Evolutionary conservation across 2,113 vertebrate genomes (phyloP).

Genomic region (Pituophis catenifer): DNA sequence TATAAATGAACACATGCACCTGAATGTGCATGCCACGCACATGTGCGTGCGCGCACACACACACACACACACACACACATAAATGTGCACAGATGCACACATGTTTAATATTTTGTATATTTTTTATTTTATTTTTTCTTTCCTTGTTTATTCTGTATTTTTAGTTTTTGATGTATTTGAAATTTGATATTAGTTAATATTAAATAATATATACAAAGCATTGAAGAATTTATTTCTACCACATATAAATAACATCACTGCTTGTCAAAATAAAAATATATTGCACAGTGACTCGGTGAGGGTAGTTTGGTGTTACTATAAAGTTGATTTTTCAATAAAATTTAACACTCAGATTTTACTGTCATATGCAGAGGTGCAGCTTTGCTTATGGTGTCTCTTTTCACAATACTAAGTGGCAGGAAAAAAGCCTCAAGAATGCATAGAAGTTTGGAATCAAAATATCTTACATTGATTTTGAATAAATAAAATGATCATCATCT

Average conservation of each 20-base stretch:
- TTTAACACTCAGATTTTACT: background rate
- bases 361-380: background rate
- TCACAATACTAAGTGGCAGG: background rate
- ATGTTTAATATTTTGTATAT: background rate
- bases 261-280: background rate
- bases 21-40: no score
- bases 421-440: background rate
- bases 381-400: background rate
- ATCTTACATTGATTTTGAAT: background rate
- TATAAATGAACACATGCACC: no score
- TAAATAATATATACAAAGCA: background rate
- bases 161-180: background rate
- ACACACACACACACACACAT: background rate
- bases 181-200: background rate
- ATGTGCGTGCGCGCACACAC: fast-evolving
- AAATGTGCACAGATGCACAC: background rate
- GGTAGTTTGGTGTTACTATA: no score
- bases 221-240: background rate
- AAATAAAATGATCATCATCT: background rate
- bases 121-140: background rate
- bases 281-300: background rate
- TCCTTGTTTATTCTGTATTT: background rate
- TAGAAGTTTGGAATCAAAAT: background rate
- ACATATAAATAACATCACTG: background rate
- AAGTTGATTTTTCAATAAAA: background rate